Base-by-base conservation (phyloP, 2,797 vertebrate genomes). In the Falco concolor region DNA sequence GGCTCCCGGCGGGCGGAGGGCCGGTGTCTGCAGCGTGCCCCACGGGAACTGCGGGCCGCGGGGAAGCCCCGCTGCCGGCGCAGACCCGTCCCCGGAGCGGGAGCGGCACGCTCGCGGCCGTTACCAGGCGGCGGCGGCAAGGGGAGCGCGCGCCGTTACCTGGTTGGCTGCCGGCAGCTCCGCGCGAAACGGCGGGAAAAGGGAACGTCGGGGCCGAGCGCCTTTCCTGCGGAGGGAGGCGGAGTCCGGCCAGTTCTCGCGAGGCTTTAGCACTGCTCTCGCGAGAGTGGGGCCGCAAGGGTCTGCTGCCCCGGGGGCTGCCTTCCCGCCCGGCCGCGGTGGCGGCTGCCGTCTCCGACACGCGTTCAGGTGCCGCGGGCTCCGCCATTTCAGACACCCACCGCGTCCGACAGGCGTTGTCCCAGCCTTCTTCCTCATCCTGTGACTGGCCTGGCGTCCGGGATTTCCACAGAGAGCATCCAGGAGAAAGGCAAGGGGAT, bases 321-420 rank as follows among this genome's bases (percentile, higher is more conserved):
- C 6, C 3, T 0, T 4, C 4, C 1, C 0, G 0, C 1, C 1
- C 1, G 2, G 4, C 4, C 1, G 7, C 5, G 7, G 53, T 13
- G 3, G 14, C 6, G 7, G 12, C 2, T 2, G 3, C 2, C 0
- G 2, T 0, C 42, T 17, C 17, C 5, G 42, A 19, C 42, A 18
- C 4, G 13, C 0, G 0, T 3, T 10, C 1, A 0, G 4, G 8
- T 6, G 13, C 3, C 3, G 0, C 1, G 13, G 60, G 10, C 3
- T 0, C 7, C 13, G 8, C 27, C 2, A 1, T 6, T 24, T n/a
- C 12, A 9, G 40, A 19, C 9, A 1, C 1, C 4, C 13, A 0
- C 15, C 8, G n/a, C 14, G 5, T 5, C 42, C 4, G 7, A 7
- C 12, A 11, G 16, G 9, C 4, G 15, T 3, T 47, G 8, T 13